A percentile compares a stretch with the other conserved stretches of the same genome.
These are phyloP conservation scores for Hucho hucho DNA, from an alignment of 2,113 vertebrate genomes.

Conservation along the genomic window DNA sequence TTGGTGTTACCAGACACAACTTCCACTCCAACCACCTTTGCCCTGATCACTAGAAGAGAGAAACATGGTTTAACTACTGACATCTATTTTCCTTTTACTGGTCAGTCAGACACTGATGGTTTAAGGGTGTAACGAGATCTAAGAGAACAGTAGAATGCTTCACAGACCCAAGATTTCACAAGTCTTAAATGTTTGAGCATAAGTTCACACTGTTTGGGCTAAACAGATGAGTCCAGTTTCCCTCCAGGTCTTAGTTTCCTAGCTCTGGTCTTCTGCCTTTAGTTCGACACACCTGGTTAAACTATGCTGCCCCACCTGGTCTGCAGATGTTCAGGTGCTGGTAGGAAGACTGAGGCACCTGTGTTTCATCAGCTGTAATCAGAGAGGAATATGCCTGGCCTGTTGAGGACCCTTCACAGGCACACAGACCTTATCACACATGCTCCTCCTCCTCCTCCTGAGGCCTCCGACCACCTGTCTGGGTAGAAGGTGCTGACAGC, in stretches of 20 bases:
- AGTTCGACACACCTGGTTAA: conserved; percentile 31
- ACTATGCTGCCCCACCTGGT: conserved; percentile 41
- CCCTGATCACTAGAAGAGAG: conserved; percentile 84
- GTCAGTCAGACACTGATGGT: too few species aligned
- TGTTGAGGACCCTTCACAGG: conserved; percentile 15
- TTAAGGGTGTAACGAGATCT: too few species aligned
- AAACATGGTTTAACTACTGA: neutral
- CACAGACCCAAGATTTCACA: too few species aligned
- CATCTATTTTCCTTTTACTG: neutral
- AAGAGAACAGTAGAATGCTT: too few species aligned
- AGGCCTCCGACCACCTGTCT: too few species aligned
- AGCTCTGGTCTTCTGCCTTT: neutral
- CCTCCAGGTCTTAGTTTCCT: neutral
- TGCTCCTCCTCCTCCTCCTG: neutral
- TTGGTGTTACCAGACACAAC: conserved; percentile 84
- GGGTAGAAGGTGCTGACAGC: too few species aligned
- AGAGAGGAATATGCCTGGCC: conserved; percentile 66
- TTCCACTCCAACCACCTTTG: conserved; percentile 80
- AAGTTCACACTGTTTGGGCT: neutral
- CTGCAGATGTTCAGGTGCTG: conserved; percentile 47
- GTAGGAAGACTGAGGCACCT: conserved; percentile 58
- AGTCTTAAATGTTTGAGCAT: too few species aligned
- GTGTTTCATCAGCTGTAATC: conserved; percentile 69
- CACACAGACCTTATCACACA: conserved; percentile 59
- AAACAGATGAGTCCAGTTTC: neutral